Percentiles rank a stretch among this genome's conserved stretches.
Conservation (phyloP, 2,113 vertebrate species). For the Colossoma macropomum region DNA sequence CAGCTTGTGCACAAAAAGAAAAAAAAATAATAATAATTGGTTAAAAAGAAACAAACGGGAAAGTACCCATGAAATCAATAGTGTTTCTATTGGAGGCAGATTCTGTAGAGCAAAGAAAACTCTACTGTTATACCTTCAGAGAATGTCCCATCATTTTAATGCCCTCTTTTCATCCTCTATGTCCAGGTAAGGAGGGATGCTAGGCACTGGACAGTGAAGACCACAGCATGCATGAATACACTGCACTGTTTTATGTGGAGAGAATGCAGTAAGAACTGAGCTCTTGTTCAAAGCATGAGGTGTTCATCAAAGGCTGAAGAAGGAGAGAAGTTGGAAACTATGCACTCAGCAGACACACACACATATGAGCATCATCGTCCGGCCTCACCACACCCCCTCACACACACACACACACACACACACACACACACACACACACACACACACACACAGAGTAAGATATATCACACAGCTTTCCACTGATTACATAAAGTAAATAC, state of each 20-base stretch:
- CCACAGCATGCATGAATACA: not conserved
- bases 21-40: not conserved
- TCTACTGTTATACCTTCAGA: not conserved
- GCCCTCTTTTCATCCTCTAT: not conserved
- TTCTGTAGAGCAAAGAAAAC: constrained; percentile 7
- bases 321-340: not conserved
- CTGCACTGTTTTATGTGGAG: not conserved
- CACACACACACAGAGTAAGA: constrained; percentile 26
- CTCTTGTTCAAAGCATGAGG: not conserved
- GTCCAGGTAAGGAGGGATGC: not conserved
- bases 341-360: not conserved
- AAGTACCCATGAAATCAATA: constrained; percentile 46
- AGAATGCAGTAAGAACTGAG: not conserved
- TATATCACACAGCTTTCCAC: not conserved
- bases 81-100: constrained; percentile 58
- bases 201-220: too few relatives aligned
- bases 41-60: constrained; percentile 9
- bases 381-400: constrained; percentile 32
- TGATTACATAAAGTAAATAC: not conserved
- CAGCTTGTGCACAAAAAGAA: too few relatives aligned
- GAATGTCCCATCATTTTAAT: not conserved
- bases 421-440: constrained; percentile 5
- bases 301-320: not conserved
- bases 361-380: constrained; percentile 9
- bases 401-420: not conserved